A percentile compares a stretch with the other conserved stretches of the same genome.
Evolutionary conservation across 2,888 invertebrate genomes (phyloP).

Genomic region (Cosmopolites sordidus): DNA sequence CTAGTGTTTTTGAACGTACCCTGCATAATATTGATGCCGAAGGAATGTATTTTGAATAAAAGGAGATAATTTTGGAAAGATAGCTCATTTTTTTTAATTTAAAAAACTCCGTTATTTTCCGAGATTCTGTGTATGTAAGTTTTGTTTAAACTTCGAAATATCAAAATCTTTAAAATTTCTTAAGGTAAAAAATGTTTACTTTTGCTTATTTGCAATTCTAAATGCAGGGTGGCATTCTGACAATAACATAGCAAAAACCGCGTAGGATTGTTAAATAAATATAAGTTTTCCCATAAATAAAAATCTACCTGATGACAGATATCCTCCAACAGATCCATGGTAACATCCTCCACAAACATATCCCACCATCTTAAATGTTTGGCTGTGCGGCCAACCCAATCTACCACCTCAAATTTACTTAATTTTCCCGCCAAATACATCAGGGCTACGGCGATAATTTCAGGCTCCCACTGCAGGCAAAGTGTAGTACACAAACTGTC

Average conservation of each 20-base stretch:
- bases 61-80: no score
- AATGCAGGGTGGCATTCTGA: background rate
- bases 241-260: background rate
- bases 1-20: no score
- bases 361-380: conserved; percentile 95
- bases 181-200: no score
- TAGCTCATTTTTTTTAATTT: no score
- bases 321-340: conserved; percentile 91
- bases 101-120: no score
- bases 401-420: conserved; percentile 90
- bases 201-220: no score
- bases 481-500: conserved; percentile 96
- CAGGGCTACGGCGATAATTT: conserved; percentile 94
- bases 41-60: no score
- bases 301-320: conserved; percentile 84
- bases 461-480: conserved; percentile 97
- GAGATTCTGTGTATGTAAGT: no score
- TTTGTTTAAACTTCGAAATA: no score
- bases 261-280: no score
- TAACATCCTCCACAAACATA: conserved; percentile 92
- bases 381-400: conserved; percentile 79
- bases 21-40: no score
- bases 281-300: background rate
- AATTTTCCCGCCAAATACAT: conserved; percentile 96
- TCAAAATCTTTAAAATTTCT: no score